Conservation (phyloP, 2,888 invertebrate species). For the Agrilus biguttatus region DNA sequence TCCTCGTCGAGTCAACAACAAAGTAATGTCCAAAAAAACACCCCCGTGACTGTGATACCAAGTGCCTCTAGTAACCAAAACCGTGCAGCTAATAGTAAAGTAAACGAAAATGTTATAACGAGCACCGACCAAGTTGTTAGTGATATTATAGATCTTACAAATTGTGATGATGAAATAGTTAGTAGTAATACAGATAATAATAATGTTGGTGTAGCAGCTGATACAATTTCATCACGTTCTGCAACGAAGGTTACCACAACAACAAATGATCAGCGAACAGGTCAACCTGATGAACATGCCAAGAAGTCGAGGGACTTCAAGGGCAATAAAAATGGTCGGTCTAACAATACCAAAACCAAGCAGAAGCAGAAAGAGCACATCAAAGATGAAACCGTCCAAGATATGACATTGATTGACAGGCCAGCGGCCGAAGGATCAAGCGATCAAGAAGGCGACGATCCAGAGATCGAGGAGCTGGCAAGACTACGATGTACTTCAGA, state of each 20-base stretch:
- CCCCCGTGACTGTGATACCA: slow-evolving; percentile 13
- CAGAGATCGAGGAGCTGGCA: slow-evolving; percentile 67
- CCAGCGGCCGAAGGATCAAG: slow-evolving; percentile 35
- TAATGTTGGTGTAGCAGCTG: not conserved
- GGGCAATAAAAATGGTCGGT: not conserved
- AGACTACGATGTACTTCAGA: slow-evolving; percentile 79
- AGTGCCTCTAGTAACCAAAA: slow-evolving; percentile 14
- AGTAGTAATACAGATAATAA: slow-evolving; percentile 9
- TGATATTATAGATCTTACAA: slow-evolving; percentile 30
- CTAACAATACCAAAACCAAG: not conserved
- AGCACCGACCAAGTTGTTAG: slow-evolving; percentile 13
- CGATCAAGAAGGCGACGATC: slow-evolving; percentile 48
- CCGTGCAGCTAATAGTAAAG: slow-evolving; percentile 7
- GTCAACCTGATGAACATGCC: not conserved
- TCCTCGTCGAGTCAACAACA: slow-evolving; percentile 14
- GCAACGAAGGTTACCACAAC: too few species aligned
- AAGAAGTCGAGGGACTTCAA: not conserved
- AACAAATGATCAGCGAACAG: not conserved
- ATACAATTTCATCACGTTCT: too few species aligned
- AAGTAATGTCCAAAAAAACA: slow-evolving; percentile 6
- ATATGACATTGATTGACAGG: slow-evolving; percentile 26
- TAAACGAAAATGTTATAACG: slow-evolving; percentile 20
- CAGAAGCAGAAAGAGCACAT: slow-evolving; percentile 1
- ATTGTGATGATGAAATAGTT: slow-evolving; percentile 26
- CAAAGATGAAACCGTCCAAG: slow-evolving; percentile 9